Evolutionary conservation across 1,140 invertebrate species (phyloP).

Genomic region (Parapsyche elsis): DNA sequence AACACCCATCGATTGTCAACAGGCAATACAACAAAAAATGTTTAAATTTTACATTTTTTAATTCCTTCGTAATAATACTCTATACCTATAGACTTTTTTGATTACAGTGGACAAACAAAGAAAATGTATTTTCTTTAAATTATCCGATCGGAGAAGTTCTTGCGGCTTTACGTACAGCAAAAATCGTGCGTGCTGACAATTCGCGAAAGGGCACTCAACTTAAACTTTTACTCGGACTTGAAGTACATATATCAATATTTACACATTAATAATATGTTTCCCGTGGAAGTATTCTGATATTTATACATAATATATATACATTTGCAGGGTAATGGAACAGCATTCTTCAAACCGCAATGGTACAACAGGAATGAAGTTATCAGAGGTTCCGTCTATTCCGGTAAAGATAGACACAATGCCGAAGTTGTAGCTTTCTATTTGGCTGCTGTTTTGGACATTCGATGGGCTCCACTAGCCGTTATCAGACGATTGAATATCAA

Average conservation of each 20-base stretch:
- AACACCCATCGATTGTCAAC: too few species aligned
- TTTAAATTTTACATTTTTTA: too few species aligned
- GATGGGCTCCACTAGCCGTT: conserved; percentile 81
- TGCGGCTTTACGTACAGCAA: conserved; percentile 73
- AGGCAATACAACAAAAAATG: too few species aligned
- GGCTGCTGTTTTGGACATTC: conserved; percentile 80
- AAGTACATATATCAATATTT: conserved; percentile 63
- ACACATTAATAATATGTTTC: conserved; percentile 12
- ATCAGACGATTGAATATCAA: conserved; percentile 82
- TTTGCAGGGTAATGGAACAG: conserved; percentile 76
- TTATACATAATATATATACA: conserved; percentile 34
- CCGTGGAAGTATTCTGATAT: neutral
- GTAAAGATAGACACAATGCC: conserved; percentile 92
- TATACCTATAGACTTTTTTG: neutral
- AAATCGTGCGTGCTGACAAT: conserved; percentile 81
- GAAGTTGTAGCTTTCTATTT: conserved; percentile 96
- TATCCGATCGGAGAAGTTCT: conserved; percentile 78
- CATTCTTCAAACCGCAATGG: conserved; percentile 92
- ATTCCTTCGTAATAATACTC: too few species aligned
- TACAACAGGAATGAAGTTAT: conserved; percentile 81
- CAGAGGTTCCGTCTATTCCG: conserved; percentile 83
- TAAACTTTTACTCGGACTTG: conserved; percentile 83
- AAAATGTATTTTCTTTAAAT: conserved; percentile 75
- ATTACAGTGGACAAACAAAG: conserved; percentile 76
- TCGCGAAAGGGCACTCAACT: conserved; percentile 88